Evolutionary conservation across 64 coral and sea anemone species (phyloP).

Genomic region (Stichodactyla mertensii): DNA sequence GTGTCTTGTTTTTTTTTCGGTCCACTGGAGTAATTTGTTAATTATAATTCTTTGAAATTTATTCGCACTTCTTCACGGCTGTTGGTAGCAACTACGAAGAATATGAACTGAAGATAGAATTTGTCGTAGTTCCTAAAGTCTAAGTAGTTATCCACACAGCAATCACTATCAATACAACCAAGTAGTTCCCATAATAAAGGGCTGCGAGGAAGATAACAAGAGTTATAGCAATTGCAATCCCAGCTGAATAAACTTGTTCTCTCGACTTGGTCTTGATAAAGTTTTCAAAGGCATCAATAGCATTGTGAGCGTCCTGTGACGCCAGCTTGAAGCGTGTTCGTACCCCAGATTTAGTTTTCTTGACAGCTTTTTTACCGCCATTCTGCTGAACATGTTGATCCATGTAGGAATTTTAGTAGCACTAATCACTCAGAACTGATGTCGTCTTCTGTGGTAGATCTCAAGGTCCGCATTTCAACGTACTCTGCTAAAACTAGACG

Average conservation of each 20-base stretch:
- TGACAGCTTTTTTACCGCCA: neutral
- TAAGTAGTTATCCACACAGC: slow-evolving; percentile 48
- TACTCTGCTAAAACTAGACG: neutral
- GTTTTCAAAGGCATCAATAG: slow-evolving; percentile 45
- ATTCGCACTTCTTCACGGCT: neutral
- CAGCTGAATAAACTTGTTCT: slow-evolving; percentile 27
- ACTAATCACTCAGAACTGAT: neutral
- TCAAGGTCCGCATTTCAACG: neutral
- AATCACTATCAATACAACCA: slow-evolving; percentile 39
- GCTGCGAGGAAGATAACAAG: slow-evolving; percentile 40
- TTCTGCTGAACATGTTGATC: neutral
- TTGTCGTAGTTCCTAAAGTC: neutral
- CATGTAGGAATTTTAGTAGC: neutral
- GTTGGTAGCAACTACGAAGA: neutral
- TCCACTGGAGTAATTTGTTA: neutral
- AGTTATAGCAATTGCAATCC: slow-evolving; percentile 31
- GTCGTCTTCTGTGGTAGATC: no score
- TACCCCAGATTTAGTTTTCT: neutral
- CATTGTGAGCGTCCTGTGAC: slow-evolving; percentile 37
- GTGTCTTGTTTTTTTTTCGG: neutral
- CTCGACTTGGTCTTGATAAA: slow-evolving; percentile 22
- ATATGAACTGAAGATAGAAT: no score
- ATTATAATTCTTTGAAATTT: neutral
- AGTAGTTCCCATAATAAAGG: slow-evolving; percentile 50
- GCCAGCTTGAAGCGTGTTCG: slow-evolving; percentile 1